Evolutionary conservation across 1,140 invertebrate species (phyloP).

Genomic region (Rhizoglyphus robini): DNA sequence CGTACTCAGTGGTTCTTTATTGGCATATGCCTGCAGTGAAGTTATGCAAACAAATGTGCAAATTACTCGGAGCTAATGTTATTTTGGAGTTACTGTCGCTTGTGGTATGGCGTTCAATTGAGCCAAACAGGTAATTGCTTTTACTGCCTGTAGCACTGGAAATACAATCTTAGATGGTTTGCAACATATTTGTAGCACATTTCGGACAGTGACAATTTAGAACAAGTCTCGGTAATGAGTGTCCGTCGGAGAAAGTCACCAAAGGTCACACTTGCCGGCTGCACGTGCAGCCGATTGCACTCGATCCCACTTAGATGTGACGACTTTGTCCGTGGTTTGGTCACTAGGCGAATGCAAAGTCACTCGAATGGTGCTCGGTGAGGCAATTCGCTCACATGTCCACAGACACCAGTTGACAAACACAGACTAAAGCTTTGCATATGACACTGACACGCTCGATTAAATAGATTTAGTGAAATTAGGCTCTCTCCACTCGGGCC

Average conservation of each 20-base stretch:
- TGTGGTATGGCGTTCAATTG: no score
- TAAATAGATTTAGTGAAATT: not conserved
- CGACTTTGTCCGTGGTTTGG: not conserved
- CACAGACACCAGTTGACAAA: slow-evolving; percentile 5
- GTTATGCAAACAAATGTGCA: slow-evolving; percentile 11
- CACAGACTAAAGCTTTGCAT: not conserved
- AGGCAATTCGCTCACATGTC: not conserved
- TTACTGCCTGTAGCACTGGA: no score
- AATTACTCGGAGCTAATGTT: slow-evolving; percentile 5
- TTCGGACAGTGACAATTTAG: no score
- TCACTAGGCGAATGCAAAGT: no score
- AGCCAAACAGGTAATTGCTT: not conserved
- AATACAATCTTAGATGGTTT: no score
- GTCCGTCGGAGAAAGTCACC: no score
- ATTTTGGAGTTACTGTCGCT: not conserved
- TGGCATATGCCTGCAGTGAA: slow-evolving; percentile 17
- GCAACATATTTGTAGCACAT: no score
- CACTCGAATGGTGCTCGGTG: not conserved
- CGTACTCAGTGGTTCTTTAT: not conserved
- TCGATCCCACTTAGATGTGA: not conserved
- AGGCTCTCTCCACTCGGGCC: not conserved
- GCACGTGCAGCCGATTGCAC: no score
- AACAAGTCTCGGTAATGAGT: no score
- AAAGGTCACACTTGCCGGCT: no score
- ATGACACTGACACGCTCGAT: slow-evolving; percentile 11